phyloP scores from a whole-genome alignment of 1,140 invertebrate species.

The Drosophila micromelanica region DNA sequence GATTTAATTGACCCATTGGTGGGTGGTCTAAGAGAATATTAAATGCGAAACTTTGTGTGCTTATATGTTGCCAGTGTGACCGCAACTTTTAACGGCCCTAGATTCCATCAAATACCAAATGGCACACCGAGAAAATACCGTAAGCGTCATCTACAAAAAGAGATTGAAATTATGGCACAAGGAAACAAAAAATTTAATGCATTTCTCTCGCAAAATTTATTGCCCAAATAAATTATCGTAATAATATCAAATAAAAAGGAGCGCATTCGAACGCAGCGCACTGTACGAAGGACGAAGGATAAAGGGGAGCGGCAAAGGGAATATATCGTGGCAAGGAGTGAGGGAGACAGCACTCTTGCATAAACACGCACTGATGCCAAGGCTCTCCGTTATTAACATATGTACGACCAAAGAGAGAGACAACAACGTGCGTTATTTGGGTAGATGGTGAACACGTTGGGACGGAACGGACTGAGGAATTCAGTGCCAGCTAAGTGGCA shows the following conservation, averaged over 20 bases:
- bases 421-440: constrained; percentile 36
- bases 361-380: constrained; percentile 63
- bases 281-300: constrained; percentile 12
- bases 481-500: constrained; percentile 58
- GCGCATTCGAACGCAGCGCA: constrained; percentile 41
- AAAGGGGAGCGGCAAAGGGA: background rate
- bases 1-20: constrained; percentile 44
- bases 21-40: too few relatives aligned
- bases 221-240: constrained; percentile 81
- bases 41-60: too few relatives aligned
- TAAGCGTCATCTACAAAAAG: constrained; percentile 38
- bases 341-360: constrained; percentile 33
- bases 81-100: background rate
- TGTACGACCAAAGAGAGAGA: constrained; percentile 59
- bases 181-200: constrained; percentile 69
- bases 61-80: constrained; percentile 6
- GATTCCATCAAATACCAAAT: background rate
- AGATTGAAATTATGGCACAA: constrained; percentile 75
- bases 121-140: constrained; percentile 15
- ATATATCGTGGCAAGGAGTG: background rate
- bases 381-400: constrained; percentile 82
- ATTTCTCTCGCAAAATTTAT: constrained; percentile 78
- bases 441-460: background rate
- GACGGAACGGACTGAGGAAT: constrained; percentile 34
- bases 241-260: constrained; percentile 80